Conservation (phyloP, 2,888 invertebrate genomes). For the Caenorhabditis uteleia region DNA sequence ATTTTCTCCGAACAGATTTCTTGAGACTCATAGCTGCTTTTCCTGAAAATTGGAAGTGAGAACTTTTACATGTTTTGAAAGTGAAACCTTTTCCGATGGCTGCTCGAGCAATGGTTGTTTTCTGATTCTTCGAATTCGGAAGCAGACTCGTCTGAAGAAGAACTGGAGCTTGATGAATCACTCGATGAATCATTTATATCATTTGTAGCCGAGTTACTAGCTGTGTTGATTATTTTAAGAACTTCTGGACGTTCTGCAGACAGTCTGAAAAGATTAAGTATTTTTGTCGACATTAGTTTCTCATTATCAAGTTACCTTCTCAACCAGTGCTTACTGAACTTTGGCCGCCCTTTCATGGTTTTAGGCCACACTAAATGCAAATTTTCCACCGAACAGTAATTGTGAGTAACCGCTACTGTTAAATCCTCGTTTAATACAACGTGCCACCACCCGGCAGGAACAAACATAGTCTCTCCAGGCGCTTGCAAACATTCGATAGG, state of each 20-base stretch:
- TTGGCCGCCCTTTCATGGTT: conserved; percentile 86
- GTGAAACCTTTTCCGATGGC: too few relatives aligned
- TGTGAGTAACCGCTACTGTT: conserved; percentile 96
- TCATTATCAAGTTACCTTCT: conserved; percentile 33
- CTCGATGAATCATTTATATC: conserved; percentile 31
- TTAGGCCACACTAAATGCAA: conserved; percentile 80
- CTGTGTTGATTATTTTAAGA: conserved; percentile 35
- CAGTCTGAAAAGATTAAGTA: conserved; percentile 30
- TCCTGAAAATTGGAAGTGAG: too few relatives aligned
- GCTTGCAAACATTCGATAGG: conserved; percentile 61
- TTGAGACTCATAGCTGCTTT: too few relatives aligned
- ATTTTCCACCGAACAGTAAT: conserved; percentile 89
- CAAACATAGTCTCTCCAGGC: conserved; percentile 67
- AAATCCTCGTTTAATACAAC: conserved; percentile 95
- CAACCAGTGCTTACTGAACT: conserved; percentile 88
- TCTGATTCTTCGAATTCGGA: conserved; percentile 18
- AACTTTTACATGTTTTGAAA: too few relatives aligned
- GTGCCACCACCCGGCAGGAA: conserved; percentile 91
- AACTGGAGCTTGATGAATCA: conserved; percentile 42
- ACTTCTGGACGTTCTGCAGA: conserved; percentile 48
- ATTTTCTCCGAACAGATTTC: too few relatives aligned
- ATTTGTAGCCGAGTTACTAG: conserved; percentile 6
- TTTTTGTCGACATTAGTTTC: too few relatives aligned
- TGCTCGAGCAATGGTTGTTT: too few relatives aligned
- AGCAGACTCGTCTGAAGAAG: conserved; percentile 30